Evolutionary conservation across 2,797 vertebrate genomes (phyloP), one percentile per base, ranked within the genome.

Genomic region (Cyclopterus lumpus): DNA sequence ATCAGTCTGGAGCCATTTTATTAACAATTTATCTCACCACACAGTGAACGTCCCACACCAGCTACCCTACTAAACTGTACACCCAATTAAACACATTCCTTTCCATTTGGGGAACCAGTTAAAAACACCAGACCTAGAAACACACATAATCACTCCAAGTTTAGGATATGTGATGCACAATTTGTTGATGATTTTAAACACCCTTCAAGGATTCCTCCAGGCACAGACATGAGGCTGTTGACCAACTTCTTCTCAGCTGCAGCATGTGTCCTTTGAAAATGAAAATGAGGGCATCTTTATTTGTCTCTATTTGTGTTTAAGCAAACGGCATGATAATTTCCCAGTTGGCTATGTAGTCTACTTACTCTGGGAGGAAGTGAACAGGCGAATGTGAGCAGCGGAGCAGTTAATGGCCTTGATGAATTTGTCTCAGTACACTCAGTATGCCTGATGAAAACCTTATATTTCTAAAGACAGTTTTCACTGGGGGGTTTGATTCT

Each of bases 381-480:
- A 75, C 63, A 80, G 80, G 81, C 76, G 72, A 89, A 81, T 84
- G 83, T 82, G 81, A 86, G 88, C 90, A 91, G 84, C 68, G 34
- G 85, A 88, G 89, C 90, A 89, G 90, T 80, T 92, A 92, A 93
- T 91, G 90, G 90, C 86, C 83, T 91, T 91, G 90, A 92, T 91
- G 89, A 90, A 92, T 91, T 85, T 80, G 84, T 88, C 86, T 91
- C 83, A 77, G 73, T 84, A 83, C 85, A 72, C 88, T 81, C 84
- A 73, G 85, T 79, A 82, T 84, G 81, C 69, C 83, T 88, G 88
- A 89, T 87, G 80, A 92, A 88, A 91, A 90, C 81, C 81, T 85
- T 89, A 85, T 70, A 92, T 90, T 89, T 90, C 84, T 78, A 85
- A 86, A 89, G 82, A 83, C 81, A 57, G 79, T 63, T 67, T 86